Conservation (phyloP, 1,140 invertebrate genomes). For the Holcopasites calliopsidis region DNA sequence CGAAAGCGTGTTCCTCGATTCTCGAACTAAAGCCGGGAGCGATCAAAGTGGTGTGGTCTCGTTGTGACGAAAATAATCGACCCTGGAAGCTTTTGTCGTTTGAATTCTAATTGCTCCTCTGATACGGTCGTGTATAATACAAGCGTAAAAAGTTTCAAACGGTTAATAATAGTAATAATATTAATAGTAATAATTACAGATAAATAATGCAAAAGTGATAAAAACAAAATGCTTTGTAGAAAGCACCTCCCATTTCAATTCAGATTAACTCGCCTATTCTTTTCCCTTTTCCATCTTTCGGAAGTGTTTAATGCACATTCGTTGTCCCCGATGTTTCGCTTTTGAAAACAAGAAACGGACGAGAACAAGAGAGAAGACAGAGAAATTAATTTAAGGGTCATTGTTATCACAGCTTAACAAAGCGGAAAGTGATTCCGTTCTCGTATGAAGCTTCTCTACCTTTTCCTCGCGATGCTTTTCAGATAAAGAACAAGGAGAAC, state of each 20-base stretch:
- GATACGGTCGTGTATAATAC: slow-evolving; percentile 35
- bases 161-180: slow-evolving; percentile 20
- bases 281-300: background rate
- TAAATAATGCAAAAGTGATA: slow-evolving; percentile 31
- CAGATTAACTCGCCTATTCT: background rate
- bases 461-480: slow-evolving; percentile 24
- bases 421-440: slow-evolving; percentile 42
- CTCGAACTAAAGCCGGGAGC: no score
- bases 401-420: slow-evolving; percentile 48
- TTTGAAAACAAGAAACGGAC: background rate
- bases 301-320: background rate
- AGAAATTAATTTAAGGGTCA: slow-evolving; percentile 14
- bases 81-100: slow-evolving; percentile 28
- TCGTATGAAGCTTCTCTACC: slow-evolving; percentile 18
- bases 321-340: background rate
- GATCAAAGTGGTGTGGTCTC: no score
- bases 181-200: slow-evolving; percentile 29
- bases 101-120: slow-evolving; percentile 37
- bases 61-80: slow-evolving; percentile 6
- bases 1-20: no score
- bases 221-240: slow-evolving; percentile 19
- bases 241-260: slow-evolving; percentile 30
- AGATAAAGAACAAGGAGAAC: background rate
- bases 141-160: slow-evolving; percentile 47
- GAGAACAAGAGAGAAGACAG: background rate